Evolutionary conservation across 1,140 invertebrate genomes (phyloP), one percentile per base, ranked within the genome.

Genomic region (Bombus sibiricus): DNA sequence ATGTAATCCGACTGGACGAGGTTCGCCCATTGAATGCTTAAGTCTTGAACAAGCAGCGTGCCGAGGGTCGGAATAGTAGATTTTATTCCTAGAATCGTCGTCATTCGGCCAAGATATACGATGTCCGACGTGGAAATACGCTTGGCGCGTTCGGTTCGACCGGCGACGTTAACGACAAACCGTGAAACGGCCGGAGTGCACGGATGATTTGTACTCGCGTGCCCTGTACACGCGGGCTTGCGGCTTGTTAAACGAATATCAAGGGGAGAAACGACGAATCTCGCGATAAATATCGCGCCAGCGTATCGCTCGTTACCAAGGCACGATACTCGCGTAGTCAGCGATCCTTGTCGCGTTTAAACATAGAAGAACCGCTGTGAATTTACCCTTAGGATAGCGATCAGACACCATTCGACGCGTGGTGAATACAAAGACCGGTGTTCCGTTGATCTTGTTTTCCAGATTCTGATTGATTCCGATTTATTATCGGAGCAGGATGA

Each of bases 221-320:
- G 12, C 34, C n/a, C 77, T 10, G 68, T 25, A 43, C 64, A 28
- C 25, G 78, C 43, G 76, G 66, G 18, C 47, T 32, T 34, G 64
- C 43, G 76, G 78, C 79, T 81, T 81, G 79, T 81, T 81, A 81
- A 72, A 81, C 79, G 68, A 72, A 39, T 41, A 57, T 53, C 43
- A n/a, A 72, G 47, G 34, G 47, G 68, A 32, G 41, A 32, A 53
- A 57, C 28, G 66, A 78, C 39, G 59, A 78, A 79, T 79, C 66
- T 32, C 34, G 79, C 59, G 85, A 88, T 88, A 88, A 88, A 88
- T 88, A 87, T 88, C 86, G 66, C 66, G 39, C 25, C 22, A 69
- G 9, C 83, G 62, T 41, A 41, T 22, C 69, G 78, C 85, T 71
- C 57, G 78, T 75, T 83, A 69, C 80, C 78, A 77, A 15, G 57